Evolutionary conservation across 2,797 vertebrate species (phyloP).

Genomic region (Gymnothorax javanicus): DNA sequence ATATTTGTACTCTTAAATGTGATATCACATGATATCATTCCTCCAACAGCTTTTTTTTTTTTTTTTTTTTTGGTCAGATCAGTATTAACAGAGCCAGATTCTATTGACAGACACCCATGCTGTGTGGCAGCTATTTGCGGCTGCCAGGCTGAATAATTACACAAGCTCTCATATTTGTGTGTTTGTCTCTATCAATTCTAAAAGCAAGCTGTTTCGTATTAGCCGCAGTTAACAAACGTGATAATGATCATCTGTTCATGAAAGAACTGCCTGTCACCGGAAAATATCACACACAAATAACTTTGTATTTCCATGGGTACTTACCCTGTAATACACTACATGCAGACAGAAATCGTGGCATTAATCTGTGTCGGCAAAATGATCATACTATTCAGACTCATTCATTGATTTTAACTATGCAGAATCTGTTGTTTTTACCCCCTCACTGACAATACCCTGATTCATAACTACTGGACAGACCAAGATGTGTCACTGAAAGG

Average conservation of each 20-base stretch:
- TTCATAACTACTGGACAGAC: background rate
- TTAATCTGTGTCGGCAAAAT: background rate
- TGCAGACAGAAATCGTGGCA: background rate
- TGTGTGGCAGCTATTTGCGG: constrained; percentile 27
- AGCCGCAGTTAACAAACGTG: constrained; percentile 33
- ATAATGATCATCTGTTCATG: constrained; percentile 29
- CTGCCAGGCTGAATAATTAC: constrained; percentile 42
- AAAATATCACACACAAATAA: constrained; percentile 9
- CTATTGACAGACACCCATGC: constrained; percentile 40
- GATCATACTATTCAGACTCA: background rate
- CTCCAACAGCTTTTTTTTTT: background rate
- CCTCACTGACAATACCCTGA: background rate
- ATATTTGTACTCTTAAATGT: background rate
- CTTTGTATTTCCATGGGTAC: background rate
- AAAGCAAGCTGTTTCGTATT: constrained; percentile 23
- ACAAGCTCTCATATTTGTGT: constrained; percentile 41
- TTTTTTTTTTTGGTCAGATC: constrained; percentile 12
- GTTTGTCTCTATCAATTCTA: background rate
- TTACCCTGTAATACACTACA: constrained; percentile 16
- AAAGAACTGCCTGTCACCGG: constrained; percentile 21
- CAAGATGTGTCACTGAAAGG: background rate
- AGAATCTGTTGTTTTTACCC: background rate
- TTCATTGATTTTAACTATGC: background rate
- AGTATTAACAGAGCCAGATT: constrained; percentile 23
- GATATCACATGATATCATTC: background rate